Evolutionary conservation across 2,113 vertebrate genomes (phyloP), one percentile per base, ranked within the genome.

Genomic region (Rhinopomastus cyanomelas): DNA sequence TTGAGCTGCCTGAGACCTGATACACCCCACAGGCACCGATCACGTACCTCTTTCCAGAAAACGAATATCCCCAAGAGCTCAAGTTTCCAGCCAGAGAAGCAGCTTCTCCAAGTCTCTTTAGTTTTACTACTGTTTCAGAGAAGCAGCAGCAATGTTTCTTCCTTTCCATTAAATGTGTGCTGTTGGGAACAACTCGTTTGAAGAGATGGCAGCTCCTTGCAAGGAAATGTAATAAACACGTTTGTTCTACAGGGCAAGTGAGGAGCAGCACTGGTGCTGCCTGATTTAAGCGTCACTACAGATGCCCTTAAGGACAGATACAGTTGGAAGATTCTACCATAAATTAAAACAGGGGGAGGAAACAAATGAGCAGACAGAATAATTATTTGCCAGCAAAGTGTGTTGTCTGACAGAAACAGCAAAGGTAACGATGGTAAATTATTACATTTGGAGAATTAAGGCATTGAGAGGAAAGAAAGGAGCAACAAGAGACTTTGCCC

Each of bases 31-130:
- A 57, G 29, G 36, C 53, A 68, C 62, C 2, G 62, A 84, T 92
- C 89, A 81, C 52, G n/a, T 95, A 78, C 78, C n/a, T 1, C 59
- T 79, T 92, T 90, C 89, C 92, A 89, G 89, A 87, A 90, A 87
- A 88, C 2, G 0, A 88, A 78, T 93, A 85, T 89, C 81, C 51
- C 73, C 46, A 29, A 8, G 29, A 79, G 78, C 51, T 95, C 76
- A 55, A 25, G 55, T 90, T 93, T 85, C 94, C 51, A 55, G 25
- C 19, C 42, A 57, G n/a, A 22, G 48, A 80, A 76, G 64, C 25
- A 39, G 39, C 56, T 56, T 52, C 42, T 72, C 32, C 65, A 52
- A 29, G 48, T 34, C n/a, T 61, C 68, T 80, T 55, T 8, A 42
- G 17, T 69, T 74, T 74, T 53, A 22, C 61, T 71, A 12, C 29